A percentile compares a stretch with the other conserved stretches of the same genome.
Evolutionary conservation across 2,113 vertebrate species (phyloP).

Genomic region (Ellobius talpinus): DNA sequence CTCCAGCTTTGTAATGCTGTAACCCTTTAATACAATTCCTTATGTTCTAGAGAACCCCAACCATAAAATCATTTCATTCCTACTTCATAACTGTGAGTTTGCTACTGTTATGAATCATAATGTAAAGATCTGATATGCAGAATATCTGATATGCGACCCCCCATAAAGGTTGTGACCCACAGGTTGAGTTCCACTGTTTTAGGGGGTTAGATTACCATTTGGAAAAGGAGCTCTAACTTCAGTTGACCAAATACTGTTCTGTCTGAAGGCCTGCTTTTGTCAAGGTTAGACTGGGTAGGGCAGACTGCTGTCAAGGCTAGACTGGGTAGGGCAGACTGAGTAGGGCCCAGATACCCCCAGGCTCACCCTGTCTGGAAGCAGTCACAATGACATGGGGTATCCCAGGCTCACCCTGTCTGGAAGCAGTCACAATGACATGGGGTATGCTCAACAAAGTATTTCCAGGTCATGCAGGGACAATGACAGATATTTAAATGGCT

Average conservation of each 20-base stretch:
- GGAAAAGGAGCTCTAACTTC: neutral
- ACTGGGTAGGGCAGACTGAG: too few species aligned
- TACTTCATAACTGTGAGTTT: neutral
- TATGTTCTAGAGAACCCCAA: neutral
- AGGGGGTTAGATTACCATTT: neutral
- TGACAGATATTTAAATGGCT: neutral
- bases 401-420: too few species aligned
- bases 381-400: neutral
- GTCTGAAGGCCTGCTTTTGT: neutral
- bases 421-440: too few species aligned
- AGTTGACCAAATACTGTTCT: constrained; percentile 15
- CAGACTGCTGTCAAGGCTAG: neutral
- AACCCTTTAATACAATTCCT: neutral
- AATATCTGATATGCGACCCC: neutral
- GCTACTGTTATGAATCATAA: neutral
- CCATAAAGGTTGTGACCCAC: neutral
- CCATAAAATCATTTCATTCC: neutral
- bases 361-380: neutral
- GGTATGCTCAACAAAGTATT: neutral
- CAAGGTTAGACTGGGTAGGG: neutral
- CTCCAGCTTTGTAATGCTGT: neutral
- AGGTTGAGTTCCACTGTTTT: neutral
- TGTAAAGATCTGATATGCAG: neutral
- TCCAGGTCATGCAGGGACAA: neutral
- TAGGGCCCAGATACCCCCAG: neutral